A percentile compares a stretch with the other conserved stretches of the same genome.
Evolutionary conservation across 2,888 invertebrate species (phyloP).

Genomic region (Acrobeloides nanus): DNA sequence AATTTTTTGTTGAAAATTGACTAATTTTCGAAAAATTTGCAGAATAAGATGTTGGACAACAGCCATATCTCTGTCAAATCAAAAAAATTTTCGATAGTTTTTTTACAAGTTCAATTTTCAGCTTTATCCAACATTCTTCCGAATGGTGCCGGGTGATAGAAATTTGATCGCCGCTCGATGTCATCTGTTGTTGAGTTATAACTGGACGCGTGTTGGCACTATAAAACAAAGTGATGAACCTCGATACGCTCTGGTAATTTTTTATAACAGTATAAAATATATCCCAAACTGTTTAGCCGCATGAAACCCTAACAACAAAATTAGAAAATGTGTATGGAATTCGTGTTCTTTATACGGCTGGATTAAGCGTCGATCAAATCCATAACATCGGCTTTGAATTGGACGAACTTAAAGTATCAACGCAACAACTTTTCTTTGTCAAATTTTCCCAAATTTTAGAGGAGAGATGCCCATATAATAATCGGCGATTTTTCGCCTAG

Average conservation of each 20-base stretch:
- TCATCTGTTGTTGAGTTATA: slow-evolving; percentile 73
- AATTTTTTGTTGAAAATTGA: too few relatives aligned
- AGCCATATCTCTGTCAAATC: too few relatives aligned
- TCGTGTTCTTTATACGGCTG: slow-evolving; percentile 44
- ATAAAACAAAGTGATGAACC: slow-evolving; percentile 86
- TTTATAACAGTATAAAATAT: background rate
- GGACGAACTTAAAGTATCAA: slow-evolving; percentile 44
- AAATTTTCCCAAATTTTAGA: slow-evolving; percentile 40
- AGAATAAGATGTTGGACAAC: too few relatives aligned
- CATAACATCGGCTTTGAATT: slow-evolving; percentile 40
- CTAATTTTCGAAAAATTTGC: too few relatives aligned
- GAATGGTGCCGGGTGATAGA: slow-evolving; percentile 47
- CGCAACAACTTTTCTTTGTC: background rate
- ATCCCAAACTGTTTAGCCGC: slow-evolving; percentile 32
- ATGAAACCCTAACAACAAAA: slow-evolving; percentile 46
- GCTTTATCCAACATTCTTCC: slow-evolving; percentile 51
- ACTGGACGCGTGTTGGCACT: slow-evolving; percentile 94
- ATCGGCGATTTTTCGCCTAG: slow-evolving; percentile 89
- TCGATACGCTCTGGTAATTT: slow-evolving; percentile 72
- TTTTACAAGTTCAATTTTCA: slow-evolving; percentile 20
- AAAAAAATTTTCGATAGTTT: too few relatives aligned
- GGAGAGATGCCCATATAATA: slow-evolving; percentile 86
- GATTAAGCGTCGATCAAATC: slow-evolving; percentile 41
- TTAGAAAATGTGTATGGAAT: slow-evolving; percentile 41
- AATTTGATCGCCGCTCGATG: slow-evolving; percentile 61